These are phyloP conservation scores for Hippolais icterina DNA, from an alignment of 2,113 vertebrate species.

Conservation along the genomic window DNA sequence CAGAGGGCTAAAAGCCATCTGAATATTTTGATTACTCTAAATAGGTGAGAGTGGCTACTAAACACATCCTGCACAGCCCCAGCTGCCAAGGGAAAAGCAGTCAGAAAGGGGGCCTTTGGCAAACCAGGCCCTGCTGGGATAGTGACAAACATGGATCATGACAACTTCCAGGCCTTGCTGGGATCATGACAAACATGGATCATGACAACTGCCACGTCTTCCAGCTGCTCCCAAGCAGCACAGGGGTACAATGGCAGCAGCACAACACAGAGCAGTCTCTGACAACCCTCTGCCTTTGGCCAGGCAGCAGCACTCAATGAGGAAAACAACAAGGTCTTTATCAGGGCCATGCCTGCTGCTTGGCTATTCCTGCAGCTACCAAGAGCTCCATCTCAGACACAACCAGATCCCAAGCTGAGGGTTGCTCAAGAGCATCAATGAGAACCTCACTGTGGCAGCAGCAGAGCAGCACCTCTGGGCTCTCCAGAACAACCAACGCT, in stretches of 20 bases:
- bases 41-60: neutral
- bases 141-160: neutral
- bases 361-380: accelerated
- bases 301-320: neutral
- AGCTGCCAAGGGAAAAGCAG: neutral
- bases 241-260: neutral
- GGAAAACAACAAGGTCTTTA: neutral
- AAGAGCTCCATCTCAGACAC: neutral
- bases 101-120: neutral
- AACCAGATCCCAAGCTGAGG: neutral
- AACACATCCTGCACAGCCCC: neutral
- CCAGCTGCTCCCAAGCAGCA: neutral
- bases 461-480: constrained; percentile 78
- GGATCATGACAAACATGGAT: neutral
- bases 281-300: neutral
- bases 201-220: neutral
- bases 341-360: neutral
- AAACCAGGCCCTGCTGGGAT: neutral
- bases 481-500: constrained; percentile 59
- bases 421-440: accelerated
- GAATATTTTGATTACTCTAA: neutral
- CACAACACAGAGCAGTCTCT: neutral
- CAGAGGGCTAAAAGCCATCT: neutral
- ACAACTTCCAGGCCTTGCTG: neutral
- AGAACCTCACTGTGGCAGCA: constrained; percentile 72